Evolutionary conservation across 2,888 invertebrate species (phyloP).

Genomic region (Malthinus seriepunctatus): DNA sequence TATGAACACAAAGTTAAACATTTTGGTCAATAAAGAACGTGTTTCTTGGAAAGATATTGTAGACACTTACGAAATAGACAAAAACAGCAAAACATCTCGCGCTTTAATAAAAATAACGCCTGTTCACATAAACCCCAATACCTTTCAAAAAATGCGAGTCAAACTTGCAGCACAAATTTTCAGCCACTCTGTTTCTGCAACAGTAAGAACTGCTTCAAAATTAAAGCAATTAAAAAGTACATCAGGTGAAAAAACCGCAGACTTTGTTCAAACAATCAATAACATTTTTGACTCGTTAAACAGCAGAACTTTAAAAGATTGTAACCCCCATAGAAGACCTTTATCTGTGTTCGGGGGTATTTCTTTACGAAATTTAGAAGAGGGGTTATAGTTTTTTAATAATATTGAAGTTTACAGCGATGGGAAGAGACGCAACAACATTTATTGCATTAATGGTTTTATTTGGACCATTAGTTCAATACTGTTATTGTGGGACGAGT

Average conservation of each 20-base stretch:
- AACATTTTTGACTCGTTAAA: slow-evolving; percentile 18
- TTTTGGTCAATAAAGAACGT: not conserved
- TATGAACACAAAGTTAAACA: slow-evolving; percentile 16
- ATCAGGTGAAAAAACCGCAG: slow-evolving; percentile 1
- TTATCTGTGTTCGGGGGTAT: slow-evolving; percentile 15
- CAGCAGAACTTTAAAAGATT: not conserved
- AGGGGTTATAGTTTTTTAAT: slow-evolving; percentile 25
- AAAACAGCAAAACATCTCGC: slow-evolving; percentile 2
- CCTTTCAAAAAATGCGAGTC: slow-evolving; percentile 22
- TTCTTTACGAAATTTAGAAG: slow-evolving; percentile 31
- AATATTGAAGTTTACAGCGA: slow-evolving; percentile 22
- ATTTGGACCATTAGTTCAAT: slow-evolving; percentile 34
- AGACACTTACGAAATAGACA: slow-evolving; percentile 16
- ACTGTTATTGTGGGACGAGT: slow-evolving; percentile 30
- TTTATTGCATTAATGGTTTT: slow-evolving; percentile 36
- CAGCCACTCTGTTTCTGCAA: slow-evolving; percentile 12
- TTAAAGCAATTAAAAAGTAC: slow-evolving; percentile 5
- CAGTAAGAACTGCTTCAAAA: slow-evolving; percentile 10
- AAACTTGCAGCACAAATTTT: slow-evolving; percentile 21
- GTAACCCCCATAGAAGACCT: slow-evolving; percentile 9
- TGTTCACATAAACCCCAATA: slow-evolving; percentile 18
- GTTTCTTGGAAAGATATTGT: slow-evolving; percentile 19
- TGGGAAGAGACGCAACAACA: slow-evolving; percentile 19
- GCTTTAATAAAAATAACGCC: slow-evolving; percentile 12
- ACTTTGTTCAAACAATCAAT: slow-evolving; percentile 10